These are phyloP conservation scores for Nannospalax galili DNA, from an alignment of 2,113 vertebrate species.

Conservation along the genomic window DNA sequence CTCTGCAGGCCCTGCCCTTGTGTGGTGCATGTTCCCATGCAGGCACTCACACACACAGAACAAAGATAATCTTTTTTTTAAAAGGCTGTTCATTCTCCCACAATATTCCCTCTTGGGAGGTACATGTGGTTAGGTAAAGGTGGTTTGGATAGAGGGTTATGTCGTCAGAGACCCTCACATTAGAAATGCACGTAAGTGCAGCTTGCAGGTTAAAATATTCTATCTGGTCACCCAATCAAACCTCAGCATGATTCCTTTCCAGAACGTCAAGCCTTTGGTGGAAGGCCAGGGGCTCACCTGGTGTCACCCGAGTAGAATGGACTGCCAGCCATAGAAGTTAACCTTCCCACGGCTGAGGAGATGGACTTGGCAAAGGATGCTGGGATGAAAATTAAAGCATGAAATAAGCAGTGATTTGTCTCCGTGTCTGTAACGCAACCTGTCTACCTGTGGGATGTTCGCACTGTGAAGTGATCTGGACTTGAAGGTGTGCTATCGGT, in stretches of 20 bases:
- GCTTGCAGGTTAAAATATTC: slow-evolving; percentile 22
- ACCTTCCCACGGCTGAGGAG: neutral
- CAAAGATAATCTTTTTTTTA: neutral
- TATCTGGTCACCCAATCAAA: neutral
- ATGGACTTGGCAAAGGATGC: neutral
- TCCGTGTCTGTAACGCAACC: neutral
- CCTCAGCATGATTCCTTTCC: neutral
- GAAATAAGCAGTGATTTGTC: neutral
- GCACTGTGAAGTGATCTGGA: neutral
- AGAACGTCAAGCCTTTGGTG: slow-evolving; percentile 10
- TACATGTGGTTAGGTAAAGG: neutral
- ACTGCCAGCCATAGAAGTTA: neutral
- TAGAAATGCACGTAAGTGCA: neutral
- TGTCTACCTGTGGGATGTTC: neutral
- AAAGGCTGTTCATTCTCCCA: neutral
- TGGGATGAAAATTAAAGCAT: neutral
- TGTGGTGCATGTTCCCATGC: too few relatives aligned
- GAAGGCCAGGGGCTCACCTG: slow-evolving; percentile 17
- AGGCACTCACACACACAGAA: too few relatives aligned
- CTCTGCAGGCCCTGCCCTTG: too few relatives aligned
- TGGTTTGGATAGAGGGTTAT: neutral
- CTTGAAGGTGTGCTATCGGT: neutral
- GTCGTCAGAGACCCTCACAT: neutral
- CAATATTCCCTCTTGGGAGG: slow-evolving; percentile 9
- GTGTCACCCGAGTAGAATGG: slow-evolving; percentile 20